Percentiles rank a stretch among this genome's conserved stretches.
Conservation (phyloP, 2,797 vertebrate genomes). For the Spinibarbus caldwelli region DNA sequence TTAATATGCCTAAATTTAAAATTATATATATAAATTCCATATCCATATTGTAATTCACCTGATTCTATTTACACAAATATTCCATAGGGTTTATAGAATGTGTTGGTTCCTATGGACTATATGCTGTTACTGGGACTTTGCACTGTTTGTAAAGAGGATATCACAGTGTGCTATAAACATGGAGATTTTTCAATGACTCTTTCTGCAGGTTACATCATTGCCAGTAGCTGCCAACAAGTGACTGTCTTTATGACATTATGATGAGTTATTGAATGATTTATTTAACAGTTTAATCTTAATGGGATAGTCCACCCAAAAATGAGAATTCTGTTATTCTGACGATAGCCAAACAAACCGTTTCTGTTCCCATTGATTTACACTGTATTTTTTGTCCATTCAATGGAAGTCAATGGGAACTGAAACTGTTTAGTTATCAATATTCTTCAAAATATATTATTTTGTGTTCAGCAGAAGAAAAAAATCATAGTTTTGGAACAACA, state of each 20-base stretch:
- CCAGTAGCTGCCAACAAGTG: neutral
- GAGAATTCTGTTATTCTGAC: too few species aligned
- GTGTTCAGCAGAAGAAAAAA: too few species aligned
- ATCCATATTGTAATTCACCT: neutral
- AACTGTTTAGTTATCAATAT: too few species aligned
- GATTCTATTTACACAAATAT: neutral
- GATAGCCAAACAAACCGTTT: too few species aligned
- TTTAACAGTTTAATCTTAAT: neutral
- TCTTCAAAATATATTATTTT: too few species aligned
- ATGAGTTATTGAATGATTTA: neutral
- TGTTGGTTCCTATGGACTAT: conserved; percentile 2
- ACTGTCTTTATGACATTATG: neutral
- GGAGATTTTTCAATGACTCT: neutral
- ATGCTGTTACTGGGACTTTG: neutral
- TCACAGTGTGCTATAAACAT: neutral
- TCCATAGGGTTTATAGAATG: neutral
- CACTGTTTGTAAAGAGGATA: neutral
- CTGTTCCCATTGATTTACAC: too few species aligned
- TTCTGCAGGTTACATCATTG: neutral
- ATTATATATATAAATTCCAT: too few species aligned
- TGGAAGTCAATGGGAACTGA: too few species aligned
- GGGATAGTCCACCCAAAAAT: neutral
- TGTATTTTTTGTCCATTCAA: too few species aligned
- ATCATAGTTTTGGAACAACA: too few species aligned
- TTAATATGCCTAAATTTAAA: too few species aligned